Evolutionary conservation across 2,888 invertebrate species (phyloP).

Genomic region (Synanthedon andrenaeformis): DNA sequence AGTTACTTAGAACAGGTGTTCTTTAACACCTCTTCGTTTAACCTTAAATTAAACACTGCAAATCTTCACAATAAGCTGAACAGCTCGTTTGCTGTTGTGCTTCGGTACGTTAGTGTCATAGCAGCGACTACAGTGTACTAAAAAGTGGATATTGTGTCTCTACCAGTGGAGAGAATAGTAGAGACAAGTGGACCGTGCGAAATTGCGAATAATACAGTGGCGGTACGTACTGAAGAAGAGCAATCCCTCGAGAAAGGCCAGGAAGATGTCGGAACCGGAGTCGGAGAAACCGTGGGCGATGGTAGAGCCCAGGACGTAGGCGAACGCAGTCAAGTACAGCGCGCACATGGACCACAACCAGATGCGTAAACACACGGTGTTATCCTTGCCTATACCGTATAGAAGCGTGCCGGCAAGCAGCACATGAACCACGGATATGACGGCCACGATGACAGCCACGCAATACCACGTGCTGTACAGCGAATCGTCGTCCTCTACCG

Average conservation of each 20-base stretch:
- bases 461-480: constrained; percentile 34
- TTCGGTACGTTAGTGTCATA: too few species aligned
- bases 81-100: too few species aligned
- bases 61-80: too few species aligned
- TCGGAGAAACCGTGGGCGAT: constrained; percentile 19
- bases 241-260: constrained; percentile 43
- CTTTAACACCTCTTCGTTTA: too few species aligned
- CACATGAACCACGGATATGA: constrained; percentile 31
- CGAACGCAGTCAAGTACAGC: constrained; percentile 23
- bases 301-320: constrained; percentile 16
- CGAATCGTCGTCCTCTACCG: constrained; percentile 32
- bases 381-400: constrained; percentile 31
- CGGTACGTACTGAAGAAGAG: constrained; percentile 37
- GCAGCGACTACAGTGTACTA: too few species aligned
- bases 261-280: constrained; percentile 51
- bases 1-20: too few species aligned
- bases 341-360: constrained; percentile 41
- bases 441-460: constrained; percentile 23
- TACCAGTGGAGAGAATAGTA: too few species aligned
- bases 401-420: constrained; percentile 34
- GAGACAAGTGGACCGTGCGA: too few species aligned
- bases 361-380: neutral
- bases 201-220: too few species aligned
- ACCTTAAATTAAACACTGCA: too few species aligned
- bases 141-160: too few species aligned